Base-by-base conservation (phyloP, 2,888 invertebrate species). In the Lasiommata megera region DNA sequence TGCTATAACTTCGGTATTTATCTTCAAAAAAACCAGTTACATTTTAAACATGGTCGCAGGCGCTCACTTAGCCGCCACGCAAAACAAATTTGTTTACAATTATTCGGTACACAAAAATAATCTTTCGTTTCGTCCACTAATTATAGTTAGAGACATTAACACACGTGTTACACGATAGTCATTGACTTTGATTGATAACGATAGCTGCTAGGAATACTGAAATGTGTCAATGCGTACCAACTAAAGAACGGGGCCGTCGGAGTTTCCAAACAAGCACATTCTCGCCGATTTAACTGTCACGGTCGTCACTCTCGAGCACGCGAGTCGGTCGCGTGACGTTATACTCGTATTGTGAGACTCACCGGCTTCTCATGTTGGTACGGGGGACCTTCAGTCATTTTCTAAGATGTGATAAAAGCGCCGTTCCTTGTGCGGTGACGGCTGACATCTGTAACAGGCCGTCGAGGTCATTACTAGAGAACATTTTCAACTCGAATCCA, bases 331-430 rank as follows among this genome's bases (percentile, higher is more conserved):
- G 37, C 50, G 50, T 44, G 48, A 36, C 59, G 46, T 38, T 51
- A 54, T 47, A 60, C 57, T 58, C 58, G 61, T 7, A 58, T 60
- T 58, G 61, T 62, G 29, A 51, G 70, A 87, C 89, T 89, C 77
- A 90, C 89, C 86, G 88, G 80, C 79, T 85, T 86, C 71, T 83
- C 88, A 89, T 88, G 80, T 72, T 79, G 80, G 69, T 73, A 70
- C 53, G 73, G 70, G 67, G 77, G 74, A 74, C 85, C 85, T 80
- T 89, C 89, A 89, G 89, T 89, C 89, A 90, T 90, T 89, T 88
- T 89, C 89, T 77, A 90, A 80, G 78, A 87, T 89, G 73, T 89
- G 88, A 86, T 88, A 88, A 79, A 87, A 88, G 77, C 88, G 88
- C 85, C 89, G 83, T 74, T 78, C 80, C 77, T 77, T 80, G 79